Conservation (phyloP, 2,797 vertebrate genomes). For the Sphenodon punctatus region DNA sequence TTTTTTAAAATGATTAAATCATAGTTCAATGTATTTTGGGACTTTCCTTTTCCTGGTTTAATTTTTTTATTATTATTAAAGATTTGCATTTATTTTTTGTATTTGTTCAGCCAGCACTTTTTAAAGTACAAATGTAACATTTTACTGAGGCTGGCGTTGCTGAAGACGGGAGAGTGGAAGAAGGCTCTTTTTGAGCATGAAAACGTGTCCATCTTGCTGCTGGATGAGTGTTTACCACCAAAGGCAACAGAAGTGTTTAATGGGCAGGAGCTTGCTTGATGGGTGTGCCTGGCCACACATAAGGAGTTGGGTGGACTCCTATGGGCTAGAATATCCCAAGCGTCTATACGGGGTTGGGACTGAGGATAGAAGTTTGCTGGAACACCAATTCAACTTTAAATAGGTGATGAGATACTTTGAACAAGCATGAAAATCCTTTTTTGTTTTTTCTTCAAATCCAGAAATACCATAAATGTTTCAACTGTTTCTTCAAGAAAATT, state of each 20-base stretch:
- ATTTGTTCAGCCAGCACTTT: neutral
- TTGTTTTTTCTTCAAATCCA: no score
- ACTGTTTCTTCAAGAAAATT: no score
- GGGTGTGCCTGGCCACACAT: conserved; percentile 16
- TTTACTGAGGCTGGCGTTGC: conserved; percentile 37
- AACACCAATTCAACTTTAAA: no score
- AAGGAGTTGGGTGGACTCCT: neutral
- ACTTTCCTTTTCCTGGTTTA: conserved; percentile 3
- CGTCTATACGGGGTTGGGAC: no score
- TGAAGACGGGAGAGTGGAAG: conserved; percentile 17
- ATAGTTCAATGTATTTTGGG: neutral
- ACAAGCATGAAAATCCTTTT: no score
- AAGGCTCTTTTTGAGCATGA: conserved; percentile 9
- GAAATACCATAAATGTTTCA: no score
- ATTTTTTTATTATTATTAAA: conserved; percentile 16
- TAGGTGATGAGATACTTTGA: neutral
- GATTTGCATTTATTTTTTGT: neutral
- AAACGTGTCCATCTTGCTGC: neutral
- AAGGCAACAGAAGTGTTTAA: conserved; percentile 20
- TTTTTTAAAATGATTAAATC: conserved; percentile 5
- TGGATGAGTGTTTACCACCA: conserved; percentile 29
- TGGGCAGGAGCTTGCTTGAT: conserved; percentile 5
- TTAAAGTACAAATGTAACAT: neutral
- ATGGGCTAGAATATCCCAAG: neutral
- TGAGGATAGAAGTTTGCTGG: no score